Evolutionary conservation across 2,888 invertebrate species (phyloP).

Genomic region (Mimachlamys varia): DNA sequence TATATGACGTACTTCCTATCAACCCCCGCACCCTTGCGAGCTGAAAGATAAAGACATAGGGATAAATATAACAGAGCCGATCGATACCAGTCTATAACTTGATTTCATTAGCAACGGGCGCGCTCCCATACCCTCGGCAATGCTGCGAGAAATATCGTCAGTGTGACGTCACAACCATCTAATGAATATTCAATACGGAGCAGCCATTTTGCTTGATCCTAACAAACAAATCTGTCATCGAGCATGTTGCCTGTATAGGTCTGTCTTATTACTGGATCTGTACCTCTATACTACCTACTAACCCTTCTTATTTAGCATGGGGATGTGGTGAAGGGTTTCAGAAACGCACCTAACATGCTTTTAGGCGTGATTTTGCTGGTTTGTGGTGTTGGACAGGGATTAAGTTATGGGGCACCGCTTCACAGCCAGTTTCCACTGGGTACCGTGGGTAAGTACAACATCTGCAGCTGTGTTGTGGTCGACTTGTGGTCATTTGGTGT

Average conservation of each 20-base stretch:
- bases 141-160: conserved; percentile 25
- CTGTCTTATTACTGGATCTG: not conserved
- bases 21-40: not conserved
- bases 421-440: conserved; percentile 48
- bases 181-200: conserved; percentile 54
- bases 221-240: conserved; percentile 5
- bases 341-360: conserved; percentile 34
- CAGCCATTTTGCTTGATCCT: conserved; percentile 50
- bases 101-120: conserved; percentile 32
- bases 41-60: not conserved
- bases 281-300: not conserved
- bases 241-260: conserved; percentile 13
- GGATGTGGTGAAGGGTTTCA: conserved; percentile 26
- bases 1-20: not conserved
- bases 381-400: conserved; percentile 43
- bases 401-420: conserved; percentile 46
- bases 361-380: conserved; percentile 46
- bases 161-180: conserved; percentile 51
- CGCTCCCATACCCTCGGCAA: conserved; percentile 4
- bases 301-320: conserved; percentile 1
- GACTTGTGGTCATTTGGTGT: not conserved
- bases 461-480: not conserved
- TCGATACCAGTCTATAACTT: conserved; percentile 11
- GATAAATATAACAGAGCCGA: not conserved
- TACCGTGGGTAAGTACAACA: conserved; percentile 50